phyloP scores from a whole-genome alignment of 2,888 invertebrate species.

The Volucella bombylans region DNA sequence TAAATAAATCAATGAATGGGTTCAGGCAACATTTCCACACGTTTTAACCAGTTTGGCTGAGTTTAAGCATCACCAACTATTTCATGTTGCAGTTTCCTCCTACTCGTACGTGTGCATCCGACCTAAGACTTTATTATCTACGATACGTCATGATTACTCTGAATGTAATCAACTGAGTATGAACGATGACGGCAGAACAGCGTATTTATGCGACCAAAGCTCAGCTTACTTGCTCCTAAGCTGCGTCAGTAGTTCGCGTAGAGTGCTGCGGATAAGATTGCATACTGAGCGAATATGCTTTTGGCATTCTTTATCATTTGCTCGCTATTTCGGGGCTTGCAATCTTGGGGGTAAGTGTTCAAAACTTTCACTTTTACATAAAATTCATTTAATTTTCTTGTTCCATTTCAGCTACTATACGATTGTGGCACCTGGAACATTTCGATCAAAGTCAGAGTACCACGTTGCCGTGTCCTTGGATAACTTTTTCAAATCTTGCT shows the following conservation, averaged over 20 bases:
- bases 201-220: no score
- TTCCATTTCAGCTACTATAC: constrained; percentile 41
- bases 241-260: not conserved
- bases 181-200: no score
- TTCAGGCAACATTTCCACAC: no score
- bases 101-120: no score
- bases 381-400: not conserved
- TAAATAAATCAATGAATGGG: no score
- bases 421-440: constrained; percentile 44
- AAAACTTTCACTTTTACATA: not conserved
- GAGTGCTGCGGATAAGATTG: not conserved
- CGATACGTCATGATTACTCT: no score
- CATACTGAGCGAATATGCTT: constrained; percentile 6
- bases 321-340: not conserved
- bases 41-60: no score
- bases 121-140: no score
- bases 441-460: constrained; percentile 31
- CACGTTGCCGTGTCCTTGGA: constrained; percentile 36
- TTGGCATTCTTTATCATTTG: constrained; percentile 12
- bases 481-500: constrained; percentile 83
- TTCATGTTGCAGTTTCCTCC: no score
- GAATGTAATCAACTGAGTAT: no score
- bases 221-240: no score
- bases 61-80: no score
- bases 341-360: not conserved